Conservation (phyloP, 2,113 vertebrate genomes). For the Cheirogaleus medius region DNA sequence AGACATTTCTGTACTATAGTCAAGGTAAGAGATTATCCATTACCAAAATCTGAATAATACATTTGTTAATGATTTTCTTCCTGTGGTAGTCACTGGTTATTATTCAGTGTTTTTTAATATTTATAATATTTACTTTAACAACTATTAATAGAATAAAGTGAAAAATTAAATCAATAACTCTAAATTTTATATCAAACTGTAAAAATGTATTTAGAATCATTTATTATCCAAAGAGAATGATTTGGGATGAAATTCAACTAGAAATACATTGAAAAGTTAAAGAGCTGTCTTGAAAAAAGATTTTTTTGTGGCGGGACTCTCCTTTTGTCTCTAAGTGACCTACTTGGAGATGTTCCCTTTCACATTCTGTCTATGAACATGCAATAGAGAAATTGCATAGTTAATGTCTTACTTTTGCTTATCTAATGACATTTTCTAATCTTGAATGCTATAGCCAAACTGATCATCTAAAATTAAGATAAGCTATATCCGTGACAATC, state of each 20-base stretch:
- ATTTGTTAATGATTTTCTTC: not conserved
- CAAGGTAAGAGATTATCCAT: not conserved
- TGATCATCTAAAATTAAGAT: slow-evolving; percentile 72
- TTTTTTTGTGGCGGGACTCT: not conserved
- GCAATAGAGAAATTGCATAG: slow-evolving; percentile 22
- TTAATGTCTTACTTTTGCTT: slow-evolving; percentile 67
- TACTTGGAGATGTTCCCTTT: slow-evolving; percentile 12
- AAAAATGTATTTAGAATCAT: not conserved
- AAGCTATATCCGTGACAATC: slow-evolving; percentile 37
- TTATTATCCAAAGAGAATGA: not conserved
- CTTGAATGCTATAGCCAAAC: slow-evolving; percentile 65
- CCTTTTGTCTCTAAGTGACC: not conserved
- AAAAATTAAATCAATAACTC: not conserved
- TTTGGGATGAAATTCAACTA: not conserved
- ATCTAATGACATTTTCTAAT: slow-evolving; percentile 65
- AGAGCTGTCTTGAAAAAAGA: not conserved
- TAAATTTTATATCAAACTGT: not conserved
- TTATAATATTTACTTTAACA: slow-evolving; percentile 15
- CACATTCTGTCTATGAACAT: slow-evolving; percentile 55
- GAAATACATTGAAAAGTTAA: not conserved
- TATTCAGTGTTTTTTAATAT: not conserved
- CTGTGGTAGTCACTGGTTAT: not conserved
- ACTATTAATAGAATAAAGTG: not conserved
- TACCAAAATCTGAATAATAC: not conserved
- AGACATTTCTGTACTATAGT: not conserved